Percentiles rank a stretch among this genome's conserved stretches.
phyloP scores from a whole-genome alignment of 2,888 invertebrate genomes.

The Sceliomorpha sp. region DNA sequence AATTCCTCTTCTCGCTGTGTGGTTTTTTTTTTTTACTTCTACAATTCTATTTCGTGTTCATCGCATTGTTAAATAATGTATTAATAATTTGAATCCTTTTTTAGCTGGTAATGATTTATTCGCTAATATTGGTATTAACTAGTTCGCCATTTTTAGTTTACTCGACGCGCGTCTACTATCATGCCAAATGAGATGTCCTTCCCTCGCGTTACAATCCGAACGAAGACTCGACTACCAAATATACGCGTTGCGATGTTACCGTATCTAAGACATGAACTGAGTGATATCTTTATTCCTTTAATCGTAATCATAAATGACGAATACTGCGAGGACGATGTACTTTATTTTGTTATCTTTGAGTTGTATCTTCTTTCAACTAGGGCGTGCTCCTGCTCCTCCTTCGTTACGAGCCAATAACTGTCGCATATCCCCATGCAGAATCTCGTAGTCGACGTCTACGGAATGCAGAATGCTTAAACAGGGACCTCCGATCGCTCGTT shows the following conservation, averaged over 20 bases:
- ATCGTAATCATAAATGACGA: conserved; percentile 64
- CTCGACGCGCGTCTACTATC: conserved; percentile 50
- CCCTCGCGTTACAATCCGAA: conserved; percentile 59
- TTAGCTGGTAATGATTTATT: conserved; percentile 70
- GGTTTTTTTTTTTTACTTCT: conserved; percentile 32
- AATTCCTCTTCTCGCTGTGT: conserved; percentile 20
- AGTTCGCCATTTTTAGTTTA: conserved; percentile 48
- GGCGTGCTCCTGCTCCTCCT: no score
- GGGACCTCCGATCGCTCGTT: no score
- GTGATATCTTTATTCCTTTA: conserved; percentile 52
- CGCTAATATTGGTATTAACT: conserved; percentile 51
- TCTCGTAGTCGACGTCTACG: no score
- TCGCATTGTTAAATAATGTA: conserved; percentile 48
- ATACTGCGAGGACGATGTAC: conserved; percentile 76
- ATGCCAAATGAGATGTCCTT: conserved; percentile 37
- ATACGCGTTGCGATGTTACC: conserved; percentile 67
- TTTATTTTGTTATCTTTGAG: no score
- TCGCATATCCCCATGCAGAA: no score
- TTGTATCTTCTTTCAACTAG: no score
- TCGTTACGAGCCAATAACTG: no score
- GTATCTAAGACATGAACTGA: conserved; percentile 69
- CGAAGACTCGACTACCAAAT: conserved; percentile 69
- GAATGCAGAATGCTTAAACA: no score
- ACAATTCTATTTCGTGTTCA: conserved; percentile 41
- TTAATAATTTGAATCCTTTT: conserved; percentile 65